Evolutionary conservation across 2,888 invertebrate genomes (phyloP).

Genomic region (Acronicta psi): DNA sequence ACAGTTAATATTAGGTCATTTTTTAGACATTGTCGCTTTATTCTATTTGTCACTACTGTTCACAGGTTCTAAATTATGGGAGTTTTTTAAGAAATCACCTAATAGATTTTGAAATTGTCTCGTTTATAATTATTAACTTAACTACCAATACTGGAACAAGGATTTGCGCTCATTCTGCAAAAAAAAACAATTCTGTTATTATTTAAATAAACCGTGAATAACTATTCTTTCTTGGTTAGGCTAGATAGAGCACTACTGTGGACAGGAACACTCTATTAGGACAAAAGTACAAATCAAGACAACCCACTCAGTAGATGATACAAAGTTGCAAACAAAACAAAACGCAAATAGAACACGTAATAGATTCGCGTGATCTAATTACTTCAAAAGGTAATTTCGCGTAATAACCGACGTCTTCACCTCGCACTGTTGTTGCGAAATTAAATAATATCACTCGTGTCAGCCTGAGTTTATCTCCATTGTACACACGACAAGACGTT

Average conservation of each 20-base stretch:
- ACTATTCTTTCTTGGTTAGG: too few relatives aligned
- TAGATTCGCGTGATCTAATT: slow-evolving; percentile 58
- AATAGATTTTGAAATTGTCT: too few relatives aligned
- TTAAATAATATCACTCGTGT: slow-evolving; percentile 59
- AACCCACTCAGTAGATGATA: not conserved
- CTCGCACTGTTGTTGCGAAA: slow-evolving; percentile 55
- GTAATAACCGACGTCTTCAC: slow-evolving; percentile 55
- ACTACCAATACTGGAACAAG: too few relatives aligned
- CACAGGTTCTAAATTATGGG: too few relatives aligned
- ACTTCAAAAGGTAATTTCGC: slow-evolving; percentile 50
- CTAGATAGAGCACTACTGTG: too few relatives aligned
- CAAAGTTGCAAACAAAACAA: slow-evolving; percentile 12
- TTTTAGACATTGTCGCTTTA: not conserved
- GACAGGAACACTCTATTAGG: too few relatives aligned
- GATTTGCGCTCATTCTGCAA: too few relatives aligned
- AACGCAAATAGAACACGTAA: slow-evolving; percentile 41
- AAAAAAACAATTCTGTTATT: too few relatives aligned
- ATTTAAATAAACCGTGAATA: too few relatives aligned
- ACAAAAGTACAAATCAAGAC: not conserved
- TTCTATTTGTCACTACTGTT: not conserved
- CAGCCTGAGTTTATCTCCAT: slow-evolving; percentile 29
- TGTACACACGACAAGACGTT: slow-evolving; percentile 34
- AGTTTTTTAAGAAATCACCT: too few relatives aligned
- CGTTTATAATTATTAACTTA: too few relatives aligned
- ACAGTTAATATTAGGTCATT: slow-evolving; percentile 2